phyloP scores from a whole-genome alignment of 2,888 invertebrate species.

The Nudaria mundana region DNA sequence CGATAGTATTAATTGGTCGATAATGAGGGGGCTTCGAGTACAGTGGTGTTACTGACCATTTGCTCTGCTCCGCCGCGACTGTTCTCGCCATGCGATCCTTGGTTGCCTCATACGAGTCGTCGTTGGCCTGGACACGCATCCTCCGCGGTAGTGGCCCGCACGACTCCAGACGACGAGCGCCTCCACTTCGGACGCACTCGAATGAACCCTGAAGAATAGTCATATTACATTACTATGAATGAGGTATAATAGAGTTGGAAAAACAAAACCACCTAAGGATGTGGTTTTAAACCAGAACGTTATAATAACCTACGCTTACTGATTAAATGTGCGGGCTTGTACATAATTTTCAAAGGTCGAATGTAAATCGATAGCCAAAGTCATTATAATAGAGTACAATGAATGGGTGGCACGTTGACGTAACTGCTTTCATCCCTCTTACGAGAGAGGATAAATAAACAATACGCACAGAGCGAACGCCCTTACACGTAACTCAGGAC shows the following conservation, averaged over 20 bases:
- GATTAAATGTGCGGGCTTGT: neutral
- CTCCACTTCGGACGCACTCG: slow-evolving; percentile 89
- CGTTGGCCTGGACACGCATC: slow-evolving; percentile 96
- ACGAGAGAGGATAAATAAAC: slow-evolving; percentile 1
- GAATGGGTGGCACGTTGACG: neutral
- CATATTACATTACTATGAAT: slow-evolving; percentile 5
- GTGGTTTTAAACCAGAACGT: slow-evolving; percentile 1
- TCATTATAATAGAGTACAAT: too few species aligned
- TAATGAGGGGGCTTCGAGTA: too few species aligned
- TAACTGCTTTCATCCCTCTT: slow-evolving; percentile 2
- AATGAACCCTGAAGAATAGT: slow-evolving; percentile 88
- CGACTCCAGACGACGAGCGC: slow-evolving; percentile 85
- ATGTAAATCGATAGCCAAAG: too few species aligned
- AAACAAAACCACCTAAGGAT: slow-evolving; percentile 1
- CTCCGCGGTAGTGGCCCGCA: slow-evolving; percentile 93
- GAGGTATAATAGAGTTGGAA: neutral
- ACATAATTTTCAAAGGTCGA: neutral
- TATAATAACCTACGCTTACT: neutral
- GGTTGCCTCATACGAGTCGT: slow-evolving; percentile 97
- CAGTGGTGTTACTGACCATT: slow-evolving; percentile 86
- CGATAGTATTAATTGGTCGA: too few species aligned
- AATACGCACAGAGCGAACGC: slow-evolving; percentile 5
- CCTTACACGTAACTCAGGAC: slow-evolving; percentile 32
- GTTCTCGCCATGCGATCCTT: slow-evolving; percentile 94
- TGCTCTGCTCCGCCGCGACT: slow-evolving; percentile 95